These are phyloP conservation scores for Hyposoter didymator DNA, from an alignment of 2,888 invertebrate genomes.

Conservation along the genomic window DNA sequence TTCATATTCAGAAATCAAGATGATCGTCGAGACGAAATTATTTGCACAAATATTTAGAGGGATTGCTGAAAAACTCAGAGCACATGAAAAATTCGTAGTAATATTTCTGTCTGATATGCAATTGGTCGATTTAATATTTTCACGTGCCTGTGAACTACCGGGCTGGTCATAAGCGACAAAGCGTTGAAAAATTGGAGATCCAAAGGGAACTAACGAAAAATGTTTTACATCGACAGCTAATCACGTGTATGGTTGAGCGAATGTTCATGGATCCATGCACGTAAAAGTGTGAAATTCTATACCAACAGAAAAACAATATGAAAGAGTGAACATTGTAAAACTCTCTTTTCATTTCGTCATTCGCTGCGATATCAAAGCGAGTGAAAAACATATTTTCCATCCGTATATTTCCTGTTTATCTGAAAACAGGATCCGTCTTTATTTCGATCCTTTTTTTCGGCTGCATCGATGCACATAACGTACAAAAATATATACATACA, in stretches of 20 bases:
- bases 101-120: neutral
- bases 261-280: neutral
- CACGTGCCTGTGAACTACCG: neutral
- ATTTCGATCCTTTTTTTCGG: conserved; percentile 8
- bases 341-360: neutral
- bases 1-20: neutral
- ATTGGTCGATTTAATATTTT: neutral
- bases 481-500: neutral
- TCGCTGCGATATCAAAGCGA: conserved; percentile 1
- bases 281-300: neutral
- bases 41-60: no score
- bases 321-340: conserved; percentile 15
- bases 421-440: conserved; percentile 12
- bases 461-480: neutral
- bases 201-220: neutral
- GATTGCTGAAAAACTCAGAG: neutral
- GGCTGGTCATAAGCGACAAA: neutral
- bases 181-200: neutral
- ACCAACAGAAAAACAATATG: neutral
- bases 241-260: neutral
- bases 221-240: neutral
- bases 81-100: neutral
- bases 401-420: conserved; percentile 34
- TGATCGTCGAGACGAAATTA: no score
- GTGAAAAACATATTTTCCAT: conserved; percentile 30